phyloP scores from a whole-genome alignment of 2,113 vertebrate genomes.

The Aegithalos caudatus region DNA sequence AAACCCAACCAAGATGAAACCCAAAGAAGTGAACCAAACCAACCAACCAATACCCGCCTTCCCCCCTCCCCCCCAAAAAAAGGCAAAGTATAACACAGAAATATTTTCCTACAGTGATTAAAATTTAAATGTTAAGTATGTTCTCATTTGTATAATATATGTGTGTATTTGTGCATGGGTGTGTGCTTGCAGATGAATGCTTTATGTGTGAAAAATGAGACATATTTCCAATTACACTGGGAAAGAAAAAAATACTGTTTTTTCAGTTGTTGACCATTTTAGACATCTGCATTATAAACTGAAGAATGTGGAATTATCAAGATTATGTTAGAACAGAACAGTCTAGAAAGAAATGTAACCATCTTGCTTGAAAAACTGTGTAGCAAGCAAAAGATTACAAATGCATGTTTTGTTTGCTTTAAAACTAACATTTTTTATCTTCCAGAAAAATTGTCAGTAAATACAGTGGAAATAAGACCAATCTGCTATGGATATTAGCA shows the following conservation, averaged over 20 bases:
- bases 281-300: neutral
- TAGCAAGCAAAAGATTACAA: neutral
- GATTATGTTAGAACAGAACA: neutral
- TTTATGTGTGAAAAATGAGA: neutral
- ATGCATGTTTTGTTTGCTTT: neutral
- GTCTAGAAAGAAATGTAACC: neutral
- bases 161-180: neutral
- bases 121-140: neutral
- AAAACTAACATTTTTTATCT: neutral
- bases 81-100: neutral
- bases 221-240: neutral
- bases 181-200: neutral
- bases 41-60: accelerated
- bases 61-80: accelerated
- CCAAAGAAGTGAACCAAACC: neutral
- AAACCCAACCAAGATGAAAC: neutral
- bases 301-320: neutral
- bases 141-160: neutral
- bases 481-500: neutral
- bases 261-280: neutral
- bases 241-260: neutral
- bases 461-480: neutral
- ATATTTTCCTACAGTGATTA: neutral
- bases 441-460: neutral
- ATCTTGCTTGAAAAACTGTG: neutral